A percentile compares a stretch with the other conserved stretches of the same genome.
Conservation (phyloP, 2,113 vertebrate species). For the Nannospalax galili region DNA sequence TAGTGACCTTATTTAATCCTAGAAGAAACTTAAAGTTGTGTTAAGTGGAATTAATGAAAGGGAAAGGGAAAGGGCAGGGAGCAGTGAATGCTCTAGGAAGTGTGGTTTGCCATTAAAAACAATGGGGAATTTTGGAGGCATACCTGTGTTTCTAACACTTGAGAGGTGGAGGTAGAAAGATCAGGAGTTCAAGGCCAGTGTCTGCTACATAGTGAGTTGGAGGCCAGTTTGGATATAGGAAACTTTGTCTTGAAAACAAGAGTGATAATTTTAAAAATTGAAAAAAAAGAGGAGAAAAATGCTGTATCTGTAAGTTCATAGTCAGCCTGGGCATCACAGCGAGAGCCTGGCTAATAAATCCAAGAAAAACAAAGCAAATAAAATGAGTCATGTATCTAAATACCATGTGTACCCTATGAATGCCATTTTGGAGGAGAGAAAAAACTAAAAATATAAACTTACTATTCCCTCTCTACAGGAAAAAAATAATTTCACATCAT, state of each 20-base stretch:
- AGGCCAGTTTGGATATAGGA: background rate
- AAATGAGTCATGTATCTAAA: background rate
- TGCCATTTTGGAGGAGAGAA: background rate
- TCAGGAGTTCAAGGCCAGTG: background rate
- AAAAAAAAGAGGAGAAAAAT: background rate
- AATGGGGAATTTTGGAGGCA: background rate
- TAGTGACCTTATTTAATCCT: background rate
- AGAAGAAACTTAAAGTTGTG: background rate
- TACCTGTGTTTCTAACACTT: background rate
- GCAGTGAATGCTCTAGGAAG: rapidly evolving
- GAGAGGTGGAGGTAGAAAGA: background rate
- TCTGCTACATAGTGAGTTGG: too few species aligned
- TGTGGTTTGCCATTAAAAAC: background rate
- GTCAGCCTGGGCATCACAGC: background rate
- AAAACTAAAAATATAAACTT: background rate
- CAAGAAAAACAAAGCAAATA: background rate
- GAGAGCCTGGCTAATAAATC: background rate
- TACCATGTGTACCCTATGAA: background rate
- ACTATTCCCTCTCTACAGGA: background rate
- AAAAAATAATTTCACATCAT: background rate
- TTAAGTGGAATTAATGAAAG: background rate
- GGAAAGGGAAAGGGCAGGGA: background rate
- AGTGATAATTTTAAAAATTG: background rate
- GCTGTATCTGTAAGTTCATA: background rate
- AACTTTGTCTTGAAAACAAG: too few species aligned